Base-by-base conservation (phyloP, 2,888 invertebrate species). In the Odontomyia ornata region DNA sequence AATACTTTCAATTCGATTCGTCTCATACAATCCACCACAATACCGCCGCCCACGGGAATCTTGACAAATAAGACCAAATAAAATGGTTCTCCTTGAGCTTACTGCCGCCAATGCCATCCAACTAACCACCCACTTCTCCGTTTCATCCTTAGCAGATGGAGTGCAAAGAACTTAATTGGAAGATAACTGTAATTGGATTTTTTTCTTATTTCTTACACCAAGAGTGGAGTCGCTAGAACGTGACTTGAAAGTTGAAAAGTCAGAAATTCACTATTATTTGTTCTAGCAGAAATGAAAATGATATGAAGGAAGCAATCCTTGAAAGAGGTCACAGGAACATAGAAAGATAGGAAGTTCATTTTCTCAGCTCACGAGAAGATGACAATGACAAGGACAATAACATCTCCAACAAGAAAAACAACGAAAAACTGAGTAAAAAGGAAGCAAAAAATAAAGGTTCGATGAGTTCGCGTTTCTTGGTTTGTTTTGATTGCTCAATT, bases 131-230 rank as follows among this genome's bases (percentile, higher is more conserved):
- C 9, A 36, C 36, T 36, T 56, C 25, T 30, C 28, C 1, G 43
- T 25, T 47, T 27, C n/a, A 43, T 60, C 43, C n/a, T 25, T 23
- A 30, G 76, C 47, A 76, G 77, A 79, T 79, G 73, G 77, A 72
- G 79, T 79, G 79, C 76, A 76, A 79, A 79, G 79, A 77, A 79
- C 79, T 77, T 79, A 79, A 79, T 79, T 79, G 79, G 79, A 79
- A 79, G 77, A 79, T 79, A 79, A 79, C 77, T 79, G 79, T 79
- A 79, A 79, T 79, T 79, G 79, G 79, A 79, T 79, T 79, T 79
- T 75, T 79, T 78, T 75, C 76, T 76, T 57, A 73, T 64, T 71
- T 71, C 76, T 67, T 71, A 52, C 73, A 30, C 73, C 73, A 57
- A 57, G 23, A 60, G 60, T 60, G 47, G 78, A 65, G 76, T 73